Evolutionary conservation across 1,140 invertebrate genomes (phyloP).

Genomic region (Caenorhabditis latens): DNA sequence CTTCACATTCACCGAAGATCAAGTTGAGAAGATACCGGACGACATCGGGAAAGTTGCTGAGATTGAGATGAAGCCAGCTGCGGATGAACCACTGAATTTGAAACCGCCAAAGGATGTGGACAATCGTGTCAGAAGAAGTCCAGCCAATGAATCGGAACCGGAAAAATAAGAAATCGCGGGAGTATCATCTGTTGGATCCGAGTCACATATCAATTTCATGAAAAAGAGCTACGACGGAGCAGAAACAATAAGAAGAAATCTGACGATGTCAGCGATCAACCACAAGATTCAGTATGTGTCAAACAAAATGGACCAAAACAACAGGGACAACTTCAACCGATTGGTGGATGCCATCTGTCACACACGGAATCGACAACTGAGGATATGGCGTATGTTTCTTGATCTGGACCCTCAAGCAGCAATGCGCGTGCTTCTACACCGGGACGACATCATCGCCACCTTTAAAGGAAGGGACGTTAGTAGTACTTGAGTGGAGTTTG

Average conservation of each 20-base stretch:
- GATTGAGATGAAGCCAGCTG: not conserved
- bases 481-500: too few species aligned
- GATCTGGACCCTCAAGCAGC: not conserved
- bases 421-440: not conserved
- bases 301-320: not conserved
- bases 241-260: not conserved
- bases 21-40: not conserved
- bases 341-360: not conserved
- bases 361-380: conserved; percentile 9
- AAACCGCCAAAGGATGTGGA: too few species aligned
- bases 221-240: not conserved
- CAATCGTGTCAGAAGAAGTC: too few species aligned
- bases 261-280: not conserved
- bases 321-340: not conserved
- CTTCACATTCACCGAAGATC: not conserved
- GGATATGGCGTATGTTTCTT: not conserved
- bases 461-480: not conserved
- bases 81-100: too few species aligned
- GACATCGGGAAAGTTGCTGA: too few species aligned
- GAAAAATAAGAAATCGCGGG: not conserved
- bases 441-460: conserved; percentile 20
- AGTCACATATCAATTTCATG: not conserved
- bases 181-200: not conserved
- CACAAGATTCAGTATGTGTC: not conserved
- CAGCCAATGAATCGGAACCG: too few species aligned